Base-by-base conservation (phyloP, 2,113 vertebrate genomes). In the Manacus vitellinus region DNA sequence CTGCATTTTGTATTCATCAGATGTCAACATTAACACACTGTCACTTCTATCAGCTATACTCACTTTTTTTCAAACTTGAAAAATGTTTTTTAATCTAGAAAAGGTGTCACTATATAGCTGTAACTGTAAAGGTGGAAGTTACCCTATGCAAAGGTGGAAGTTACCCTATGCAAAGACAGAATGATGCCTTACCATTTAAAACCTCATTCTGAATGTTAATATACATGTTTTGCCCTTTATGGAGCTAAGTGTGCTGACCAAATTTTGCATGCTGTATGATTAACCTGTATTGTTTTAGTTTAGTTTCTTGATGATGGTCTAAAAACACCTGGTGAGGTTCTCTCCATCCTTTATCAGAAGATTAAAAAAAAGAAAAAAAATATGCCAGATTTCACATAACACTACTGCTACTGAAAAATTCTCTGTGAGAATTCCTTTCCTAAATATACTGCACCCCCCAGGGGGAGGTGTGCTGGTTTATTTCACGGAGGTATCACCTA, bases 1-100 rank as follows among this genome's bases (percentile, higher is more conserved):
- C 86, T 94, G 65, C 56, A 49, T 95, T 96, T 95, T 88, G 83
- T 90, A 96, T 96, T 95, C 95, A 84, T 94, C 74, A 62, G 95
- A 93, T 94, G 82, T 92, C 8, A 24, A 82, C 94, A 90, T 92
- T 93, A 97, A 73, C 78, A 81, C 66, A 55, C 92, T 92, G 88
- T 93, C 85, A 92, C 56, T 96, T 92, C 83, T 84, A 75, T 75
- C 79, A 93, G 90, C 75, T 86, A 24, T 28, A 20, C 28, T 65
- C 43, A n/a, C 10, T 4, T 89, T 85, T 88, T 92, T 93, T 68
- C 41, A 33, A 93, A 80, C 56, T 71, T 59, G 47, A 89, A 92
- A 92, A 93, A 85, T 87, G 65, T 39, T 44, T 92, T 95, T 89
- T 93, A 89, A 89, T 81, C 68, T 61, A 77, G 85, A 94, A 91